A percentile compares a stretch with the other conserved stretches of the same genome.
Conservation (phyloP, 2,797 vertebrate genomes). For the Melanotaenia boesemani region DNA sequence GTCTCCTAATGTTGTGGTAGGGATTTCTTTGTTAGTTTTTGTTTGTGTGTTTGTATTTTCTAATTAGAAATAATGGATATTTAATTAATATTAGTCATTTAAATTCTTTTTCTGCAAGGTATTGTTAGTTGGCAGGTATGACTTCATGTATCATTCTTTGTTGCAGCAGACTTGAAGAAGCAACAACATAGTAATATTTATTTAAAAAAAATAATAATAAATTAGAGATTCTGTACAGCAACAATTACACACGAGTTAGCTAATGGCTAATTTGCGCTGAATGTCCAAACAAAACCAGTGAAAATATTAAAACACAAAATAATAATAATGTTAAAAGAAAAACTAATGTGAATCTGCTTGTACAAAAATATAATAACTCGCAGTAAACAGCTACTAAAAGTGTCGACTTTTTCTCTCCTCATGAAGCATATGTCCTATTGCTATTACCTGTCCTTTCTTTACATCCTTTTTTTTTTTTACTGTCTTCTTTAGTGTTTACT, state of each 20-base stretch:
- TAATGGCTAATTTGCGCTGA: not conserved
- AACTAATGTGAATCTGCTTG: not conserved
- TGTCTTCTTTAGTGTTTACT: slow-evolving; percentile 24
- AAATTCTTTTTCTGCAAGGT: too few species aligned
- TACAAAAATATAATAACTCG: not conserved
- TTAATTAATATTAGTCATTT: too few species aligned
- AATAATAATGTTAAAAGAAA: not conserved
- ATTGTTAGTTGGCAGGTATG: too few species aligned
- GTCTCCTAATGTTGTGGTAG: too few species aligned
- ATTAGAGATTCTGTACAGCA: too few species aligned
- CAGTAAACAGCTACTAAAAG: not conserved
- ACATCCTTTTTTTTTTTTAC: not conserved
- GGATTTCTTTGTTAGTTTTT: too few species aligned
- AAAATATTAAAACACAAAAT: not conserved
- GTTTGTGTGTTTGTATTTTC: too few species aligned
- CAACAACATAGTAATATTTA: too few species aligned
- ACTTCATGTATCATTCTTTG: too few species aligned
- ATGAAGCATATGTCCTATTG: not conserved
- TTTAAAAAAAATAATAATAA: too few species aligned
- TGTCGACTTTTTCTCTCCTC: not conserved
- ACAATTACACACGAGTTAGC: not conserved
- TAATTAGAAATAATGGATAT: too few species aligned
- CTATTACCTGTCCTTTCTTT: not conserved
- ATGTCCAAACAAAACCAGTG: not conserved
- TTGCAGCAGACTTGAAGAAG: too few species aligned